A percentile compares a stretch with the other conserved stretches of the same genome.
Evolutionary conservation across 2,888 invertebrate species (phyloP).

Genomic region (Dynastes tityus): DNA sequence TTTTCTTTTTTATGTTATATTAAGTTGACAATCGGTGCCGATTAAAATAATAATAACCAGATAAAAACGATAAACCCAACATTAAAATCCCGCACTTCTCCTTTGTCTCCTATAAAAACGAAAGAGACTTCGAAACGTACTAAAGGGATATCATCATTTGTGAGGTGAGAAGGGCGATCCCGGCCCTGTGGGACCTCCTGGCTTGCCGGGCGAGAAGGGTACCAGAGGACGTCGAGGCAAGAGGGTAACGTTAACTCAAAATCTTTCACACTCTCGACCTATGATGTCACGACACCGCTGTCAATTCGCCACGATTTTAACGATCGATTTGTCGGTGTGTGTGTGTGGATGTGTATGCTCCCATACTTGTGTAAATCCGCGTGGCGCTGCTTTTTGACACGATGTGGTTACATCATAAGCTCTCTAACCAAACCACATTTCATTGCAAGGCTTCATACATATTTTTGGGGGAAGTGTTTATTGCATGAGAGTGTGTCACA

Average conservation of each 20-base stretch:
- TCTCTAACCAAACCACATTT: constrained; percentile 64
- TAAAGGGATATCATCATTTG: constrained; percentile 68
- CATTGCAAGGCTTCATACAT: constrained; percentile 68
- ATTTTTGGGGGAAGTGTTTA: constrained; percentile 52
- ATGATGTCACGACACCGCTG: constrained; percentile 36
- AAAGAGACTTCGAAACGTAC: constrained; percentile 22
- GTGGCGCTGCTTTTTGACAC: not conserved
- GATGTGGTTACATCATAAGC: constrained; percentile 26
- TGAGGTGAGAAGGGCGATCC: constrained; percentile 87
- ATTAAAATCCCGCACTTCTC: not conserved
- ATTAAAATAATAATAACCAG: too few relatives aligned
- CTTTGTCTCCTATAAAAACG: not conserved
- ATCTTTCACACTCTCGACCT: constrained; percentile 44
- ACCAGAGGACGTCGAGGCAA: constrained; percentile 94
- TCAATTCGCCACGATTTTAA: constrained; percentile 47
- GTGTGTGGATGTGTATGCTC: too few relatives aligned
- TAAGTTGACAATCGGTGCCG: too few relatives aligned
- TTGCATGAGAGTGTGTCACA: constrained; percentile 42
- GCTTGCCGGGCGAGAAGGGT: constrained; percentile 90
- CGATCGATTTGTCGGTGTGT: not conserved
- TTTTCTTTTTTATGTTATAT: too few relatives aligned
- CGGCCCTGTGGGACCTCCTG: constrained; percentile 85
- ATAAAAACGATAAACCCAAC: not conserved
- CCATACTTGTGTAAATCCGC: not conserved
- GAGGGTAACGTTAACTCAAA: constrained; percentile 80